Conservation (phyloP, 2,888 invertebrate genomes). For the Nysson spinosus region DNA sequence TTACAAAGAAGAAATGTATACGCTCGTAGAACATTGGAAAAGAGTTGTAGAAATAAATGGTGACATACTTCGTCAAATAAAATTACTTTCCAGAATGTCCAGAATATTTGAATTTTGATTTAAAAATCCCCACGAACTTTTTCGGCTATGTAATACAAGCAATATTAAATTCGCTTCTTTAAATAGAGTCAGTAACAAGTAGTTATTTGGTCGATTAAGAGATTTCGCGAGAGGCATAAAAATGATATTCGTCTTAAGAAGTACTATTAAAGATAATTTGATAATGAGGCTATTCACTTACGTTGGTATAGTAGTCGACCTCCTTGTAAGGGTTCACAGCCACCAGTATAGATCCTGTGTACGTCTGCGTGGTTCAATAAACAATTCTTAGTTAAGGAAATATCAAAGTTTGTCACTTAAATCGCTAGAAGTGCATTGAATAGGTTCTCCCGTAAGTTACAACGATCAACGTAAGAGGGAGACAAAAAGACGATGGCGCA, state of each 20-base stretch:
- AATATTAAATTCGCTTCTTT: too few species aligned
- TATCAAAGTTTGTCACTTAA: slow-evolving; percentile 8
- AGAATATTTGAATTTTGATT: too few species aligned
- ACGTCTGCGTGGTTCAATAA: slow-evolving; percentile 85
- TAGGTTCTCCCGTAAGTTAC: background rate
- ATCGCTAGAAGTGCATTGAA: slow-evolving; percentile 17
- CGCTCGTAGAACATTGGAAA: too few species aligned
- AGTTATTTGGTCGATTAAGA: too few species aligned
- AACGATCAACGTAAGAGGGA: slow-evolving; percentile 2
- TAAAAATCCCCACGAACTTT: too few species aligned
- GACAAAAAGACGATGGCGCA: background rate
- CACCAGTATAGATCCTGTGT: slow-evolving; percentile 94
- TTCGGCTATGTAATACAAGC: too few species aligned
- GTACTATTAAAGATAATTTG: slow-evolving; percentile 11
- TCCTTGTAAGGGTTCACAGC: slow-evolving; percentile 97
- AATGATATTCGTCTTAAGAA: background rate
- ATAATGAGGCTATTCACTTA: slow-evolving; percentile 79
- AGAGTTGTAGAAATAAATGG: too few species aligned
- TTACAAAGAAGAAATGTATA: too few species aligned
- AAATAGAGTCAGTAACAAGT: too few species aligned
- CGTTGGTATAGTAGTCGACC: slow-evolving; percentile 91
- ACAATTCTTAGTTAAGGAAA: slow-evolving; percentile 77
- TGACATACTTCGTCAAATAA: too few species aligned
- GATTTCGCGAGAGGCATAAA: background rate
- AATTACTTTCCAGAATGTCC: too few species aligned